Percentiles rank a stretch among this genome's conserved stretches.
Evolutionary conservation across 2,797 vertebrate genomes (phyloP).

Genomic region (Poeciliopsis presidionis): DNA sequence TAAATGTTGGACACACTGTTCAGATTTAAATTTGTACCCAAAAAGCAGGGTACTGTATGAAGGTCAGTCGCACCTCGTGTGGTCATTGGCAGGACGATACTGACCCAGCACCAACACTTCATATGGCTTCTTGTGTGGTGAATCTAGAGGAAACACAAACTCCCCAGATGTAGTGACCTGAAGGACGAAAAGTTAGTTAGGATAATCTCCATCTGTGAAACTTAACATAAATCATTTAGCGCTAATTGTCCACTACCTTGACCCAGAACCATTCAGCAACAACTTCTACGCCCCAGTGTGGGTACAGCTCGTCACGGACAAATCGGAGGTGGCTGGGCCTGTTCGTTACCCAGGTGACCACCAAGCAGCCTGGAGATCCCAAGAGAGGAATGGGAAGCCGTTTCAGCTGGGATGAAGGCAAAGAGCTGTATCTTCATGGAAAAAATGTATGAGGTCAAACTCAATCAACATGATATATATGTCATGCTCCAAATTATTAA

Average conservation of each 20-base stretch:
- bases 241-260: conserved; percentile 76
- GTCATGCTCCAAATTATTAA: no score
- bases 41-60: neutral
- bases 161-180: conserved; percentile 91
- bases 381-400: conserved; percentile 84
- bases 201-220: neutral
- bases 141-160: conserved; percentile 94
- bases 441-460: neutral
- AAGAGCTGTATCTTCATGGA: conserved; percentile 84
- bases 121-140: conserved; percentile 95
- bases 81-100: conserved; percentile 48
- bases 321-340: conserved; percentile 88
- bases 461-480: neutral
- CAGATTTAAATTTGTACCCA: neutral
- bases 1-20: neutral
- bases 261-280: conserved; percentile 95
- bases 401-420: conserved; percentile 88
- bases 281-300: conserved; percentile 87
- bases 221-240: neutral
- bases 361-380: conserved; percentile 84
- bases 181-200: neutral
- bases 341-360: conserved; percentile 96
- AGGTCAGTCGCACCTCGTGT: conserved; percentile 49
- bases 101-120: conserved; percentile 90
- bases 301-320: conserved; percentile 91